Conservation (phyloP, 2,113 vertebrate genomes). For the Elephantulus edwardii region DNA sequence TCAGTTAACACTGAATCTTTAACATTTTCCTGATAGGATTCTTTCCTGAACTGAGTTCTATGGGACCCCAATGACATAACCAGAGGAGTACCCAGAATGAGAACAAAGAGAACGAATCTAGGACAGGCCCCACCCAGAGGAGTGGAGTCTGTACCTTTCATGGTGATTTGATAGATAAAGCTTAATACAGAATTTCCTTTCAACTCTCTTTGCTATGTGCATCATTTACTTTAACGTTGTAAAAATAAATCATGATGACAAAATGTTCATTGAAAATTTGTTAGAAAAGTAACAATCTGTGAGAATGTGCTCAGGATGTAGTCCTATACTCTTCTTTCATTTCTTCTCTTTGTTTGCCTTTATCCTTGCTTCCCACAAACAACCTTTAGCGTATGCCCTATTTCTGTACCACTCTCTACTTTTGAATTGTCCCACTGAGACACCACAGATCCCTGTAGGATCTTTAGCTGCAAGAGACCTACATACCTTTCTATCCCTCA, state of each 20-base stretch:
- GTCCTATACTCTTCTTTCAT: neutral
- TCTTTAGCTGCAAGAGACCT: neutral
- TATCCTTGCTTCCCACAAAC: neutral
- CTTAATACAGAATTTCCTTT: neutral
- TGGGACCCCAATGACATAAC: neutral
- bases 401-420: neutral
- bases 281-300: neutral
- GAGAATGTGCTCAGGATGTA: neutral
- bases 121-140: neutral
- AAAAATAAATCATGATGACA: neutral
- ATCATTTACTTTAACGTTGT: neutral
- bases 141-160: neutral
- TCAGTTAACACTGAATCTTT: neutral
- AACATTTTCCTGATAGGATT: neutral
- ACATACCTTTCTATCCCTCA: neutral
- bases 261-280: neutral
- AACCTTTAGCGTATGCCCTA: neutral
- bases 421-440: fast-evolving
- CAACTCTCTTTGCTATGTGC: neutral
- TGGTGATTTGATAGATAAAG: neutral
- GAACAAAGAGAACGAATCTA: neutral
- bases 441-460: too few species aligned
- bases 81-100: neutral
- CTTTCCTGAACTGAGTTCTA: neutral
- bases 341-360: neutral